Conservation (phyloP, 1,140 invertebrate genomes). For the Helicorthomorpha holstii region DNA sequence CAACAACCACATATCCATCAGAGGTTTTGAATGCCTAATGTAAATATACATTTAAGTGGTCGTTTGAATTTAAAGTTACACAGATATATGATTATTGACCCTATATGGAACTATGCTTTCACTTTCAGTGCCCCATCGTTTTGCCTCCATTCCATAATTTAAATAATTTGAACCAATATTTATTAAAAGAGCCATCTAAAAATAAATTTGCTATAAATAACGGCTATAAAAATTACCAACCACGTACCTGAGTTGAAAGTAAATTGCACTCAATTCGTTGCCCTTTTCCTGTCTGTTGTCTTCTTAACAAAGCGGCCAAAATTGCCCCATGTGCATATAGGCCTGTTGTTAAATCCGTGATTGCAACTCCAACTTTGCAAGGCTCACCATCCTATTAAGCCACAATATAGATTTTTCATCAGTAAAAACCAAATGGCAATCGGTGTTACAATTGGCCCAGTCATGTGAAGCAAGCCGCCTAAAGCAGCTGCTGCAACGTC, state of each 20-base stretch:
- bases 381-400: constrained; percentile 47
- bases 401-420: neutral
- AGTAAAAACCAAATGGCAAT: neutral
- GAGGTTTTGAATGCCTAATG: constrained; percentile 47
- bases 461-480: constrained; percentile 76
- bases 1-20: constrained; percentile 60
- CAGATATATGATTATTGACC: constrained; percentile 15
- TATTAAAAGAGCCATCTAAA: constrained; percentile 54
- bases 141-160: constrained; percentile 56
- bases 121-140: constrained; percentile 74
- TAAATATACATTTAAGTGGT: neutral
- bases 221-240: no score
- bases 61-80: neutral
- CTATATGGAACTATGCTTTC: constrained; percentile 91
- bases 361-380: constrained; percentile 78
- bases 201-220: neutral
- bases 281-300: constrained; percentile 56
- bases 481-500: constrained; percentile 88
- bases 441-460: constrained; percentile 51
- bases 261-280: constrained; percentile 89
- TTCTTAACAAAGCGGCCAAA: constrained; percentile 67
- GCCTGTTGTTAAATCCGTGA: constrained; percentile 84
- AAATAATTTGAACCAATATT: constrained; percentile 83
- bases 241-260: constrained; percentile 62
- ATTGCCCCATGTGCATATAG: constrained; percentile 92